Evolutionary conservation across 2,888 invertebrate species (phyloP).

Genomic region (Xylophagus ater): DNA sequence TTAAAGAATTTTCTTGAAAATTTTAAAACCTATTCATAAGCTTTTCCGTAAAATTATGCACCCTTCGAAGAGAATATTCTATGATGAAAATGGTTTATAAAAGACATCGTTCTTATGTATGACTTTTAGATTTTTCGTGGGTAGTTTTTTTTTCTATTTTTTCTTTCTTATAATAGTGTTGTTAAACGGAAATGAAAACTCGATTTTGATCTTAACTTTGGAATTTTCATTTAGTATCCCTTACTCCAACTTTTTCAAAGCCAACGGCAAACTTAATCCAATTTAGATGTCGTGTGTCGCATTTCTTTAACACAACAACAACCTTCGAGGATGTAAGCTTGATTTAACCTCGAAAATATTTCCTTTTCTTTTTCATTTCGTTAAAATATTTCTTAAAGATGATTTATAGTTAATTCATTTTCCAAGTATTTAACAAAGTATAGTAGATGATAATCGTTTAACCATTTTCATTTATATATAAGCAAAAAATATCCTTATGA

Average conservation of each 20-base stretch:
- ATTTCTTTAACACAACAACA: background rate
- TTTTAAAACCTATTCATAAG: slow-evolving; percentile 13
- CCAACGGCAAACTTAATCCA: background rate
- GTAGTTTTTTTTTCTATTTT: too few species aligned
- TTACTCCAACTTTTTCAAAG: background rate
- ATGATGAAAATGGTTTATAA: too few species aligned
- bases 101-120: slow-evolving; percentile 10
- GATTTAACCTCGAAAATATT: background rate
- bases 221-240: background rate
- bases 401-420: slow-evolving; percentile 14
- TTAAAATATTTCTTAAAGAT: slow-evolving; percentile 8
- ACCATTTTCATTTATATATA: background rate
- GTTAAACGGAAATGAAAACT: slow-evolving; percentile 14
- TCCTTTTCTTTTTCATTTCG: background rate
- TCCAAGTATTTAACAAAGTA: background rate
- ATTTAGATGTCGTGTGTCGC: background rate
- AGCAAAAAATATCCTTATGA: background rate
- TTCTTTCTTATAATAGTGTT: too few species aligned
- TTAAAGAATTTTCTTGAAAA: slow-evolving; percentile 1
- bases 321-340: slow-evolving; percentile 2
- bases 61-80: slow-evolving; percentile 4
- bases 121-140: slow-evolving; percentile 12
- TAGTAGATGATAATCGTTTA: background rate
- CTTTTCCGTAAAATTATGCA: slow-evolving; percentile 11
- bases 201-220: slow-evolving; percentile 12